Conservation (phyloP, 2,888 invertebrate genomes). For the Drosophila eohydei region DNA sequence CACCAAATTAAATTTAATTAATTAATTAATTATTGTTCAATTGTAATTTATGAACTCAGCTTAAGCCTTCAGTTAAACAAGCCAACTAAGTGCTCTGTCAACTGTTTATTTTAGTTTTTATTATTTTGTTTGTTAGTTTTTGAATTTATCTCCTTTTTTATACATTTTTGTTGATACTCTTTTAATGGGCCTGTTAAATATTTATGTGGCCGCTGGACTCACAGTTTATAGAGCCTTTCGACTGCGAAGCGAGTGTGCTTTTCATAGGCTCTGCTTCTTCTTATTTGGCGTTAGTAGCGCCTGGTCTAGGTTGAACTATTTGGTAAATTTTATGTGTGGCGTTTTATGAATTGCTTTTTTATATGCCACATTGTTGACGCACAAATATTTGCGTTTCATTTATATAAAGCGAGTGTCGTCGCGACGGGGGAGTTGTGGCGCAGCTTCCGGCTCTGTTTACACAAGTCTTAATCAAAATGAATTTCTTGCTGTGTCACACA, state of each 20-base stretch:
- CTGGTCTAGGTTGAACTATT: conserved; percentile 8
- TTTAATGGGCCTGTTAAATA: conserved; percentile 6
- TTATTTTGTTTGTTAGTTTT: conserved; percentile 1
- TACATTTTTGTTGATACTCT: conserved; percentile 2
- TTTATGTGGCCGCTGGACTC: background rate
- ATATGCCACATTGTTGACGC: conserved; percentile 60
- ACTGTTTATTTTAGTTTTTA: conserved; percentile 2
- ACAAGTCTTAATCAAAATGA: conserved; percentile 66
- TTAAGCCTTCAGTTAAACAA: background rate
- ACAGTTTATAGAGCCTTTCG: conserved; percentile 26
- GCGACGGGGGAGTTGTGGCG: conserved; percentile 15
- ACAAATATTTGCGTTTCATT: conserved; percentile 72
- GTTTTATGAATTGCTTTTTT: conserved; percentile 54
- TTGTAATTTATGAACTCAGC: background rate
- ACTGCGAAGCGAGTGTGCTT: conserved; percentile 25
- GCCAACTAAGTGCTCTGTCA: background rate
- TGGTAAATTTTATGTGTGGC: conserved; percentile 34
- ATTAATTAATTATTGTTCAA: no score
- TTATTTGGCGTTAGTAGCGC: conserved; percentile 6
- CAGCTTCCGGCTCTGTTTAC: conserved; percentile 57
- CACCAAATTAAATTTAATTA: no score
- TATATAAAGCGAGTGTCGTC: conserved; percentile 42
- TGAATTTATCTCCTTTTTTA: background rate
- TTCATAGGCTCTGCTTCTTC: background rate
- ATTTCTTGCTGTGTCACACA: conserved; percentile 50